phyloP scores from a whole-genome alignment of 2,797 vertebrate species.

The Stomatorhinus walkeri region DNA sequence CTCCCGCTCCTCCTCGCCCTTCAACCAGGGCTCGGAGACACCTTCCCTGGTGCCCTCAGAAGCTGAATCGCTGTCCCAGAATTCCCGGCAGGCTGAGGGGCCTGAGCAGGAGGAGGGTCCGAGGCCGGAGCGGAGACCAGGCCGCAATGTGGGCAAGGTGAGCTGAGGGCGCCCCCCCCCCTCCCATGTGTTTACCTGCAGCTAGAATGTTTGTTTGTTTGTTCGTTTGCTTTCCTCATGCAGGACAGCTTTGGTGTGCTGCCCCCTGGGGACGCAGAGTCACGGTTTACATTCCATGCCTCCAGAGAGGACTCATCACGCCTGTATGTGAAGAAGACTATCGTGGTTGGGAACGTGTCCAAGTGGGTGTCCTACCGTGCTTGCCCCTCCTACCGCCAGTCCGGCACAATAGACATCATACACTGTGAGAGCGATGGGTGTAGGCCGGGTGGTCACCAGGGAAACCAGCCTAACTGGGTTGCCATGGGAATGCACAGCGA shows the following conservation, averaged over 20 bases:
- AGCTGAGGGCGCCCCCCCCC: not conserved
- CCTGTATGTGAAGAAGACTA: slow-evolving; percentile 94
- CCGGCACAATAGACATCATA: not conserved
- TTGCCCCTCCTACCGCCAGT: not conserved
- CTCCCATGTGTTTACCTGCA: not conserved
- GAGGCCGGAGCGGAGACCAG: slow-evolving; percentile 60
- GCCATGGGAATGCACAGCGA: not conserved
- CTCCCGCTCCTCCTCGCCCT: slow-evolving; percentile 88
- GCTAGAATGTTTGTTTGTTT: not conserved
- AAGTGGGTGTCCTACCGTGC: slow-evolving; percentile 65
- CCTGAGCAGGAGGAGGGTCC: slow-evolving; percentile 68
- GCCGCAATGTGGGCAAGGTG: slow-evolving; percentile 60
- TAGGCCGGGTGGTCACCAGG: not conserved
- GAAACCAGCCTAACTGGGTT: not conserved
- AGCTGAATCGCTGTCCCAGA: slow-evolving; percentile 84
- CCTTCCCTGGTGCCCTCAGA: slow-evolving; percentile 85
- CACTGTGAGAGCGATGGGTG: not conserved
- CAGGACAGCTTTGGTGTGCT: slow-evolving; percentile 78
- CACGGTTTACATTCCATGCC: slow-evolving; percentile 67
- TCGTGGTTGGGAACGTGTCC: slow-evolving; percentile 96
- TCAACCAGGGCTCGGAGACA: slow-evolving; percentile 90
- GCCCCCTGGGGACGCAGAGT: slow-evolving; percentile 63
- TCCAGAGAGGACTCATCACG: slow-evolving; percentile 80
- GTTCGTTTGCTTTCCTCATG: slow-evolving; percentile 8
- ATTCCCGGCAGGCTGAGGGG: slow-evolving; percentile 80